A percentile compares a stretch with the other conserved stretches of the same genome.
Evolutionary conservation across 2,888 invertebrate genomes (phyloP).

Genomic region (Dicranocentrus wangi): DNA sequence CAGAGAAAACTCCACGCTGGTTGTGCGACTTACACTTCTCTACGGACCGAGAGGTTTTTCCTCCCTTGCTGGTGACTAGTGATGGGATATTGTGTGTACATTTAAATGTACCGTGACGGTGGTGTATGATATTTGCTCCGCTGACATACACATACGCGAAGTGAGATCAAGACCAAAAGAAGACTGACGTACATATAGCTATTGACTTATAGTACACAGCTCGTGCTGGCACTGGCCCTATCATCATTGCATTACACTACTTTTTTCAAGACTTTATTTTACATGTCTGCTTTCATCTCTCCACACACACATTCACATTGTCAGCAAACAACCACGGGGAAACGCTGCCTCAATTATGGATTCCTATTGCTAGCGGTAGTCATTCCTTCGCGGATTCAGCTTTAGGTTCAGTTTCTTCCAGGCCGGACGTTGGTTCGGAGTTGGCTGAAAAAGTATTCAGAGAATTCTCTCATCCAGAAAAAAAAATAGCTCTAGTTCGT

Average conservation of each 20-base stretch:
- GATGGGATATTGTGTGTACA: neutral
- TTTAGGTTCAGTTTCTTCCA: conserved; percentile 49
- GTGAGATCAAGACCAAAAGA: neutral
- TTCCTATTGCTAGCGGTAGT: conserved; percentile 18
- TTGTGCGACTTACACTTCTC: neutral
- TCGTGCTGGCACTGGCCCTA: too few species aligned
- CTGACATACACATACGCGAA: neutral
- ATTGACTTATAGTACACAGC: too few species aligned
- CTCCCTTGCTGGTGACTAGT: neutral
- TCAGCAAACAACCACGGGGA: conserved; percentile 14
- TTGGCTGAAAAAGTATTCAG: too few species aligned
- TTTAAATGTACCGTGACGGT: neutral
- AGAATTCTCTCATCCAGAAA: neutral
- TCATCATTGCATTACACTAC: neutral
- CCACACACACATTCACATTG: too few species aligned
- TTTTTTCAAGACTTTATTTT: too few species aligned
- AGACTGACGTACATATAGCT: too few species aligned
- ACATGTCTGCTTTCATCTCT: too few species aligned
- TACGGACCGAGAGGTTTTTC: too few species aligned
- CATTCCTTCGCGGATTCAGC: conserved; percentile 29
- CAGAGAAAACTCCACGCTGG: neutral
- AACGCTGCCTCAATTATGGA: neutral
- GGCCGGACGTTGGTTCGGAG: conserved; percentile 54
- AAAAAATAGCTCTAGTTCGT: neutral
- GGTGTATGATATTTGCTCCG: neutral